A percentile compares a stretch with the other conserved stretches of the same genome.
Evolutionary conservation across 2,113 vertebrate genomes (phyloP).

Genomic region (Dicrurus megarhynchus): DNA sequence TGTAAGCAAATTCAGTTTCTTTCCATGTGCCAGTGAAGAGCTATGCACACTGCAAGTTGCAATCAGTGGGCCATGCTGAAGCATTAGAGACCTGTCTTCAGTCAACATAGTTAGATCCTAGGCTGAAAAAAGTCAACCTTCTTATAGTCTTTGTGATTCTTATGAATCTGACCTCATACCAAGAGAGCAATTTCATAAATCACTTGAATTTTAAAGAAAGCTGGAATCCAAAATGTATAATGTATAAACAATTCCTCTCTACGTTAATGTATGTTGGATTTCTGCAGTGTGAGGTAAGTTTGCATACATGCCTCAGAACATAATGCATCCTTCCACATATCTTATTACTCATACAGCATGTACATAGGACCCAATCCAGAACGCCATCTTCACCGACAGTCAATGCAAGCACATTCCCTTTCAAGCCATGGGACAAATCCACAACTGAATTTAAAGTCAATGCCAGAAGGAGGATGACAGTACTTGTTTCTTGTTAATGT

Average conservation of each 20-base stretch:
- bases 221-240: neutral
- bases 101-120: neutral
- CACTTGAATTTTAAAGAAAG: neutral
- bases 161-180: neutral
- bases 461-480: neutral
- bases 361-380: neutral
- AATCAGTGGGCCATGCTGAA: neutral
- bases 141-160: neutral
- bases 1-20: neutral
- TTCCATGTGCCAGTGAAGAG: neutral
- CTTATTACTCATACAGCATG: neutral
- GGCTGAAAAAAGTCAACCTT: neutral
- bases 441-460: neutral
- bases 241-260: neutral
- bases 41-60: neutral
- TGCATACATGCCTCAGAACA: neutral
- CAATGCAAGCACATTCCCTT: neutral
- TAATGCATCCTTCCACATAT: neutral
- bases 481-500: neutral
- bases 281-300: neutral
- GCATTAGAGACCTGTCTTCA: neutral
- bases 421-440: neutral
- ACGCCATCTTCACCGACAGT: neutral
- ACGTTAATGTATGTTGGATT: fast-evolving
- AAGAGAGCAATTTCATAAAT: neutral